A percentile compares a stretch with the other conserved stretches of the same genome.
Evolutionary conservation across 2,797 vertebrate genomes (phyloP).

Genomic region (Aythya fuligula): DNA sequence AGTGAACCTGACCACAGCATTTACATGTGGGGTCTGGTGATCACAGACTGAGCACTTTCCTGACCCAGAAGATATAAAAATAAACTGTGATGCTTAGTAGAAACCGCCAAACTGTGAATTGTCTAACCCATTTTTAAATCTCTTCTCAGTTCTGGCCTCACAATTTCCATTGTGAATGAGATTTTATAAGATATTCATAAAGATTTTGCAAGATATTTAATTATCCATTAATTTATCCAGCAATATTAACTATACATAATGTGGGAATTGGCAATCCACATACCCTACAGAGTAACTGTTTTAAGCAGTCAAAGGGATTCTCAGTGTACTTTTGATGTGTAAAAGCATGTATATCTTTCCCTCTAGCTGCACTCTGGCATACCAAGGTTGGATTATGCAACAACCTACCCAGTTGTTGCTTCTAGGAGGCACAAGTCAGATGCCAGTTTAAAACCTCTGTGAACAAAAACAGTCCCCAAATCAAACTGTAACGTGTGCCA

Average conservation of each 20-base stretch:
- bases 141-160: neutral
- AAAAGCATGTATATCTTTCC: accelerated
- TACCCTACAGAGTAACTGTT: neutral
- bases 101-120: neutral
- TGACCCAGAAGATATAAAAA: neutral
- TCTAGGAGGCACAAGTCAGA: neutral
- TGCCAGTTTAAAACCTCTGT: neutral
- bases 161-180: neutral
- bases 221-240: neutral
- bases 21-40: neutral
- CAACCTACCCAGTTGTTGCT: neutral
- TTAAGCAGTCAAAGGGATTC: neutral
- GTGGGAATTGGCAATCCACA: accelerated
- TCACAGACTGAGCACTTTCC: neutral
- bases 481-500: accelerated
- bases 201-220: neutral
- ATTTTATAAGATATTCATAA: neutral
- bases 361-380: accelerated
- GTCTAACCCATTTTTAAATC: neutral
- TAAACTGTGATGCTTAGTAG: accelerated
- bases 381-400: accelerated
- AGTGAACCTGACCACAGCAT: neutral
- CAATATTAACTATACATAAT: neutral
- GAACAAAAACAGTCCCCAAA: neutral
- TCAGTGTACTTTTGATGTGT: neutral